Percentiles rank a stretch among this genome's conserved stretches.
phyloP scores from a whole-genome alignment of 1,140 invertebrate genomes.

The Pseudobourletiella spinata region DNA sequence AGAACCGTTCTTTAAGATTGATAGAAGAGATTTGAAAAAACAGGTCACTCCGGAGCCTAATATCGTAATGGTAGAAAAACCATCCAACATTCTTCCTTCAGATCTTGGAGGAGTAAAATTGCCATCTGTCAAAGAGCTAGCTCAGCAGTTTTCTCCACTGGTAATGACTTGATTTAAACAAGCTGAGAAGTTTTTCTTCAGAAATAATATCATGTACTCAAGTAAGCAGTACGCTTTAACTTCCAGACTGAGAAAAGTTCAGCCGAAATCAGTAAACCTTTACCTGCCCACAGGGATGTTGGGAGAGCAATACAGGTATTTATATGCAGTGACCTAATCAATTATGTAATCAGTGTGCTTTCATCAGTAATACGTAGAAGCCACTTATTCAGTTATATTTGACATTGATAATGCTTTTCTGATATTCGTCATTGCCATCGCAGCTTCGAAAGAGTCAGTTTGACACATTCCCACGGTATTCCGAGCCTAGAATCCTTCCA shows the following conservation, averaged over 20 bases:
- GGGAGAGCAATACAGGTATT: conserved; percentile 4
- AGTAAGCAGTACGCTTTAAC: no score
- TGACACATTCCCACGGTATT: no score
- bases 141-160: conserved; percentile 25
- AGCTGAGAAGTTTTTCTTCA: not conserved
- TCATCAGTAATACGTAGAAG: no score
- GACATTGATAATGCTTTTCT: no score
- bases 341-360: not conserved
- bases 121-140: conserved; percentile 30
- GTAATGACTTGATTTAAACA: not conserved
- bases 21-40: not conserved
- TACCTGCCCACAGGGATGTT: not conserved
- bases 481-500: no score
- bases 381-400: no score
- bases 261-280: not conserved
- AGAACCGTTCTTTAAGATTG: not conserved
- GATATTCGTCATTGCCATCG: no score
- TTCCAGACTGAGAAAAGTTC: not conserved
- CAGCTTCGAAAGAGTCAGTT: no score
- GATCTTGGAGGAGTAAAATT: conserved; percentile 29
- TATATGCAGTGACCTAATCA: not conserved
- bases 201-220: no score
- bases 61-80: not conserved
- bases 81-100: not conserved
- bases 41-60: not conserved